Evolutionary conservation across 1,140 invertebrate genomes (phyloP), one percentile per base, ranked within the genome.

Genomic region (Hermetia illucens): DNA sequence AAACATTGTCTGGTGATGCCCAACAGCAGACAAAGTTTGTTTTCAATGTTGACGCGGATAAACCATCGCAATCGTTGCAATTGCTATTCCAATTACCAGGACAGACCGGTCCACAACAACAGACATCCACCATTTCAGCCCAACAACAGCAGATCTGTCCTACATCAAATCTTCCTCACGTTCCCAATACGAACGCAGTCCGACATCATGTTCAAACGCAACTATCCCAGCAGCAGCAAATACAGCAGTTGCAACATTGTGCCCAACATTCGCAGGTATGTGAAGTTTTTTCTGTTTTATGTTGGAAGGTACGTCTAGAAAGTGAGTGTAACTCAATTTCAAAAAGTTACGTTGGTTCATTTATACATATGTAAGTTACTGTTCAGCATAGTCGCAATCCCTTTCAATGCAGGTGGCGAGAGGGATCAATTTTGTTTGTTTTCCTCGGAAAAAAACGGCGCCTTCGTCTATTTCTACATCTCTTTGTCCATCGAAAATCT

Each of bases 181-280:
- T n/a, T n/a, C n/a, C n/a, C n/a, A n/a, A n/a, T n/a, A n/a, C 8
- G 24, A 27, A 8, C 13, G 24, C 24, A 9, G 24, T 27, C 8
- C 13, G 24, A 9, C 24, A 27, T 9, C 24, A 8, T 8, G 24
- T 27, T 9, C 24, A 27, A 27, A 45, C 42, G 41, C 44, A 42
- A 33, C 47, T 45, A 46, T 44, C 43, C 31, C 51, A 47, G 27
- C 45, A 46, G 13, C 22, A 52, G 21, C 42, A 58, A 34, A 45
- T 53, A 17, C 46, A 50, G 27, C 55, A 70, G 51, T 58, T 67
- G 17, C 59, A 36, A 36, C 59, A 43, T 27, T 59, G 52, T 40
- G 47, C 49, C 6, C 58, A 58, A 40, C 55, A 62, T 45, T 34
- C 49, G 21, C 53, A 56, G 48, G 53, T 55, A 41, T 29, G n/a